A percentile compares a stretch with the other conserved stretches of the same genome.
These are phyloP conservation scores for Pelosia muscerda DNA, from an alignment of 2,888 invertebrate species.

Conservation along the genomic window DNA sequence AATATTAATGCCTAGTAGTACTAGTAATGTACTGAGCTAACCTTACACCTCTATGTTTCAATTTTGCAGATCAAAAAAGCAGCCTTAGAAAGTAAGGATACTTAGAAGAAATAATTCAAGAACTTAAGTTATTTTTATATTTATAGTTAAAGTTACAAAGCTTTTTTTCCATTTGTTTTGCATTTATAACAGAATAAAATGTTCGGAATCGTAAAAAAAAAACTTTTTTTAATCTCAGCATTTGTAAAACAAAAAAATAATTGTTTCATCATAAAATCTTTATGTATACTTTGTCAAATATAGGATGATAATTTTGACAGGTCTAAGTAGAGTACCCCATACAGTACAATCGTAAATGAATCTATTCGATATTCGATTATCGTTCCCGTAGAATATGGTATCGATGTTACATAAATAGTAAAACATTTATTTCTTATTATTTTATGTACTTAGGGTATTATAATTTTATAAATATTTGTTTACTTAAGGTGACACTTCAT, in stretches of 20 bases:
- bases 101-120: slow-evolving; percentile 52
- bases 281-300: no score
- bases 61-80: slow-evolving; percentile 71
- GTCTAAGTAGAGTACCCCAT: no score
- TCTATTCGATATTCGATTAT: no score
- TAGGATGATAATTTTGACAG: no score
- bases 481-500: no score
- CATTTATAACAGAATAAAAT: slow-evolving; percentile 59
- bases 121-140: slow-evolving; percentile 56
- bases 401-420: no score
- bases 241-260: neutral
- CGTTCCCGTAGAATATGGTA: no score
- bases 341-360: no score
- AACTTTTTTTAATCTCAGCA: neutral
- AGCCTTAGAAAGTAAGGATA: slow-evolving; percentile 61
- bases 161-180: slow-evolving; percentile 48
- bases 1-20: neutral
- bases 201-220: neutral
- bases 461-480: no score
- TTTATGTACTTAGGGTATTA: no score
- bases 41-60: neutral
- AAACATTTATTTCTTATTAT: no score
- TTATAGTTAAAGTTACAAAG: slow-evolving; percentile 46
- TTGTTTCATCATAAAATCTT: no score
- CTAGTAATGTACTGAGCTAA: neutral